phyloP scores from a whole-genome alignment of 2,888 invertebrate species.

The Leucania comma region DNA sequence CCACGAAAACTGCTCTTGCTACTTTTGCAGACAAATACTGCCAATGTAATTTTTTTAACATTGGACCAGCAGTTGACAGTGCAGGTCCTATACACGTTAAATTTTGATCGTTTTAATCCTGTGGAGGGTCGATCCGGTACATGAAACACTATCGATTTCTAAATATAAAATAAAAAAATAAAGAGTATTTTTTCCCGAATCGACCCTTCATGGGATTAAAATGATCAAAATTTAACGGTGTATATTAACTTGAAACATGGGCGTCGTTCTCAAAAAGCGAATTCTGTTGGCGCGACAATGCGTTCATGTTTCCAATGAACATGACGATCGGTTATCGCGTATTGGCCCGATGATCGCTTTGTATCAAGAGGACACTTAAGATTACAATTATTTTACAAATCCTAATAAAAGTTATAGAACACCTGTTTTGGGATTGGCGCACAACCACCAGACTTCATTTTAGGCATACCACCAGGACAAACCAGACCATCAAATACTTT shows the following conservation, averaged over 20 bases:
- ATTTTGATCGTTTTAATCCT: too few relatives aligned
- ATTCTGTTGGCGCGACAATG: background rate
- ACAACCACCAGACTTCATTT: background rate
- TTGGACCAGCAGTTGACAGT: too few relatives aligned
- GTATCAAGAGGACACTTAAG: background rate
- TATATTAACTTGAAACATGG: too few relatives aligned
- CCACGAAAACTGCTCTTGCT: background rate
- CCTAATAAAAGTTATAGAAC: background rate
- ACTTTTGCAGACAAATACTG: background rate
- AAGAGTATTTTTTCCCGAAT: too few relatives aligned
- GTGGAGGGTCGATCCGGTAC: too few relatives aligned
- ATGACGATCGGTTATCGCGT: too few relatives aligned
- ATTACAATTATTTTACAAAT: background rate
- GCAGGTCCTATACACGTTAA: too few relatives aligned
- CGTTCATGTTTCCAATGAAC: background rate
- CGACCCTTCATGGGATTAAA: too few relatives aligned
- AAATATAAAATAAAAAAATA: too few relatives aligned
- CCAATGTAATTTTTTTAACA: background rate
- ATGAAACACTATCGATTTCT: too few relatives aligned
- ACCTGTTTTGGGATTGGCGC: background rate
- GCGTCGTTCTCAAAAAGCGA: background rate
- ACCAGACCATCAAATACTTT: fast-evolving
- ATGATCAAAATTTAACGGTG: too few relatives aligned
- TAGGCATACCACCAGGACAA: background rate
- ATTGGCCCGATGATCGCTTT: too few relatives aligned